These are phyloP conservation scores for Lepidocyrtinus sp. DNA, from an alignment of 2,888 invertebrate species.

Conservation along the genomic window DNA sequence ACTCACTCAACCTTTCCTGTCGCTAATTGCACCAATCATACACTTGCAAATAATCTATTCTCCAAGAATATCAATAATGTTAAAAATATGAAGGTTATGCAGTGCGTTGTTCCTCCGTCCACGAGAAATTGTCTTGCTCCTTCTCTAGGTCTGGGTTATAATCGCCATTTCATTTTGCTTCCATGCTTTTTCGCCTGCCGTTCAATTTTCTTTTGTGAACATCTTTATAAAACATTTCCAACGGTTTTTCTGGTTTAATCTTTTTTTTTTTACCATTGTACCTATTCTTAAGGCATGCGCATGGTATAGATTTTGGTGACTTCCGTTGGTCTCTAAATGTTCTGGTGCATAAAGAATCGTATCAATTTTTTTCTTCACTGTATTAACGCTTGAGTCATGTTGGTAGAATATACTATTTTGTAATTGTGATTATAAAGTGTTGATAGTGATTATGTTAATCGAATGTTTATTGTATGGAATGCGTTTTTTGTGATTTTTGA, in stretches of 20 bases:
- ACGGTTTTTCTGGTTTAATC: background rate
- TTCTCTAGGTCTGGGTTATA: constrained; percentile 58
- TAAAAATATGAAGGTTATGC: constrained; percentile 67
- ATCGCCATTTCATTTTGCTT: background rate
- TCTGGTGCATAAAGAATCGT: background rate
- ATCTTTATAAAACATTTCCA: background rate
- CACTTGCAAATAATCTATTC: constrained; percentile 19
- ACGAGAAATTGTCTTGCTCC: constrained; percentile 62
- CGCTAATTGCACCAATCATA: constrained; percentile 22
- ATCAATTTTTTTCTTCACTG: background rate
- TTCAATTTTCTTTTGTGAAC: background rate
- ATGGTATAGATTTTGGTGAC: too few relatives aligned
- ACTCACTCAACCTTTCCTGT: constrained; percentile 5
- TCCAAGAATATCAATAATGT: constrained; percentile 21
- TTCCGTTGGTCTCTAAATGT: background rate
- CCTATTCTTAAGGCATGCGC: too few relatives aligned
- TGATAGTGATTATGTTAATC: background rate
- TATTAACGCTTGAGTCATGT: background rate
- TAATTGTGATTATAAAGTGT: background rate
- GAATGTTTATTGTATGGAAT: constrained; percentile 34
- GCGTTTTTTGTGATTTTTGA: constrained; percentile 46
- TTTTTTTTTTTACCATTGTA: too few relatives aligned
- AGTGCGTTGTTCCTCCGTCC: constrained; percentile 68
- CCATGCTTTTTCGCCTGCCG: background rate
- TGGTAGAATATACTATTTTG: background rate